These are phyloP conservation scores for Eupithecia centaureata DNA, from an alignment of 2,888 invertebrate genomes.

Conservation along the genomic window DNA sequence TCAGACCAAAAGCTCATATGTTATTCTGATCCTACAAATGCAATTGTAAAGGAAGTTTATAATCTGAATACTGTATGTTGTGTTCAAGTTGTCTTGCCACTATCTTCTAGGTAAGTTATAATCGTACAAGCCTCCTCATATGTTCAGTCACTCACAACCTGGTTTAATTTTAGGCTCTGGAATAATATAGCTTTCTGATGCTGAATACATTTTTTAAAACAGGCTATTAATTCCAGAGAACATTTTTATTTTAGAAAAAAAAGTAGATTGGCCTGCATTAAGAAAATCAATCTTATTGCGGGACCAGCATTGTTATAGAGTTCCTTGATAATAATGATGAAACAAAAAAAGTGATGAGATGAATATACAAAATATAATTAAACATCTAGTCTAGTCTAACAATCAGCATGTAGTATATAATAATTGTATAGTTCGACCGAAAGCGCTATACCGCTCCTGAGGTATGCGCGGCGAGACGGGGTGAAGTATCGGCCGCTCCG, in stretches of 20 bases:
- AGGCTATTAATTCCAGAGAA: not conserved
- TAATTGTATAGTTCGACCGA: too few species aligned
- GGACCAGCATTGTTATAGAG: too few species aligned
- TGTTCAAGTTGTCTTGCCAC: slow-evolving; percentile 85
- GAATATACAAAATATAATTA: too few species aligned
- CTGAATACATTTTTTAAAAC: not conserved
- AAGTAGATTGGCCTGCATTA: not conserved
- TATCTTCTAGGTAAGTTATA: slow-evolving; percentile 70
- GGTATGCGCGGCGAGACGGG: too few species aligned
- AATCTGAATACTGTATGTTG: slow-evolving; percentile 87
- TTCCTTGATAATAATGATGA: too few species aligned
- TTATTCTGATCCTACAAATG: slow-evolving; percentile 88
- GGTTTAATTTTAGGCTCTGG: not conserved
- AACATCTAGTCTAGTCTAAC: too few species aligned
- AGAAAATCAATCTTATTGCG: not conserved
- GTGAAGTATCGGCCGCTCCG: too few species aligned
- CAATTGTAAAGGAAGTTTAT: slow-evolving; percentile 87
- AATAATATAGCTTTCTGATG: not conserved
- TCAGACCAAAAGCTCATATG: slow-evolving; percentile 89
- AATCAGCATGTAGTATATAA: too few species aligned
- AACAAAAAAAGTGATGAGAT: too few species aligned
- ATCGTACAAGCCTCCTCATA: not conserved
- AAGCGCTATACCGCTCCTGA: too few species aligned
- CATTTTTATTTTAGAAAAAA: not conserved
- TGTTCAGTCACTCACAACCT: not conserved